A percentile compares a stretch with the other conserved stretches of the same genome.
These are phyloP conservation scores for Paramormyrops hopkinsi DNA, from an alignment of 2,797 vertebrate genomes.

Conservation along the genomic window DNA sequence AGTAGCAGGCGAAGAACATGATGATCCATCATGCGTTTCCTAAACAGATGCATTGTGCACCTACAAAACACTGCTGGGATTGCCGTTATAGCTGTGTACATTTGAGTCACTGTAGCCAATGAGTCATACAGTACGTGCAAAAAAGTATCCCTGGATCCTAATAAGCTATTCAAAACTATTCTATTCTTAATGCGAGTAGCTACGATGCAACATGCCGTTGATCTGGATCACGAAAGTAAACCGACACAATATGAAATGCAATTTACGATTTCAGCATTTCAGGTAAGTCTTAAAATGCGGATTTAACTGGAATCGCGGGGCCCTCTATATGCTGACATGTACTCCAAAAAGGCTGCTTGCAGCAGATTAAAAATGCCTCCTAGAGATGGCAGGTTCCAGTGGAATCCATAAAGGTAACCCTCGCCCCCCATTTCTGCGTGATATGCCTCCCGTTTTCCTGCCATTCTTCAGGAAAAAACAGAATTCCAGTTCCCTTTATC, in stretches of 20 bases:
- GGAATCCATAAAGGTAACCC: background rate
- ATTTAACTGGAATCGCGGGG: background rate
- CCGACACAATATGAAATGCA: background rate
- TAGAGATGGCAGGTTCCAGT: background rate
- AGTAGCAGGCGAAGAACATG: background rate
- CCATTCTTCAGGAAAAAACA: background rate
- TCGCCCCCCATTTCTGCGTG: background rate
- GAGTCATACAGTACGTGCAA: background rate
- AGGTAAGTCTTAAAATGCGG: background rate
- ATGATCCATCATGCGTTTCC: background rate
- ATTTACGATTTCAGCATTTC: background rate
- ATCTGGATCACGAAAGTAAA: background rate
- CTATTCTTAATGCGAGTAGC: background rate
- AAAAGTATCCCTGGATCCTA: background rate
- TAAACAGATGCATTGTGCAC: background rate
- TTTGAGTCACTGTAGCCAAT: background rate
- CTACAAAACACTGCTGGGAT: background rate
- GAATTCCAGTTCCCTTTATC: background rate
- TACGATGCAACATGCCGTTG: background rate
- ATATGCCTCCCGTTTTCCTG: background rate
- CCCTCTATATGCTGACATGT: background rate
- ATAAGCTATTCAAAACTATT: background rate
- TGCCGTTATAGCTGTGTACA: background rate
- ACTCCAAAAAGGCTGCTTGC: background rate
- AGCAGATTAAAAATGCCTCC: slow-evolving; percentile 6